Conservation (phyloP, 2,888 invertebrate species). For the Sminthurides aquaticus region DNA sequence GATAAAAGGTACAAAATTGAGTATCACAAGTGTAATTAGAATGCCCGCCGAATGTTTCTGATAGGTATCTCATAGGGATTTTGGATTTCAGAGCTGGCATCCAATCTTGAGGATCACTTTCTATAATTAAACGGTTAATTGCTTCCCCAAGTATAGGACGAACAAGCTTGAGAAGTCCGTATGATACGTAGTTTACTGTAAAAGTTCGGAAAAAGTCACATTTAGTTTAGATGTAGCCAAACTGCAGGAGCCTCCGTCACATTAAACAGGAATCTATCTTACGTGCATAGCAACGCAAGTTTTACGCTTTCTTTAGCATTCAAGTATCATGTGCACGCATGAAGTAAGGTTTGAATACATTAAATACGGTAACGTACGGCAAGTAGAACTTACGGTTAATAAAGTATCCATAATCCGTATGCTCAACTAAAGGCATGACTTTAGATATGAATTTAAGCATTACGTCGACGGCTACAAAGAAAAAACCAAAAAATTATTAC, state of each 20-base stretch:
- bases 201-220: not conserved
- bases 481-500: no score
- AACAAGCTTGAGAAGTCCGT: not conserved
- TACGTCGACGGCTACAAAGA: not conserved
- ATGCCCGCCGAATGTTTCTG: not conserved
- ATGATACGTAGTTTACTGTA: not conserved
- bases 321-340: no score
- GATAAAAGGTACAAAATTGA: not conserved
- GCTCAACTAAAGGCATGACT: not conserved
- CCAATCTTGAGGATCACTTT: not conserved
- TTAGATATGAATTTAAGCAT: not conserved
- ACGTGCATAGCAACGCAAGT: no score
- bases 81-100: not conserved
- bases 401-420: not conserved
- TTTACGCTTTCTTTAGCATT: no score
- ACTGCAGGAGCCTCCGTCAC: no score
- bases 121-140: not conserved
- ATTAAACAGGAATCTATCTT: no score
- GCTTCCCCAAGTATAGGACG: not conserved
- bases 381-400: not conserved
- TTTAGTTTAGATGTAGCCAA: no score
- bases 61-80: not conserved
- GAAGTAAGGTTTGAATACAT: no score
- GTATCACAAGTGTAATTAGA: not conserved
- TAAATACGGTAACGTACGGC: no score